Evolutionary conservation across 2,113 vertebrate genomes (phyloP), one percentile per base, ranked within the genome.

Genomic region (Varanus komodoensis): DNA sequence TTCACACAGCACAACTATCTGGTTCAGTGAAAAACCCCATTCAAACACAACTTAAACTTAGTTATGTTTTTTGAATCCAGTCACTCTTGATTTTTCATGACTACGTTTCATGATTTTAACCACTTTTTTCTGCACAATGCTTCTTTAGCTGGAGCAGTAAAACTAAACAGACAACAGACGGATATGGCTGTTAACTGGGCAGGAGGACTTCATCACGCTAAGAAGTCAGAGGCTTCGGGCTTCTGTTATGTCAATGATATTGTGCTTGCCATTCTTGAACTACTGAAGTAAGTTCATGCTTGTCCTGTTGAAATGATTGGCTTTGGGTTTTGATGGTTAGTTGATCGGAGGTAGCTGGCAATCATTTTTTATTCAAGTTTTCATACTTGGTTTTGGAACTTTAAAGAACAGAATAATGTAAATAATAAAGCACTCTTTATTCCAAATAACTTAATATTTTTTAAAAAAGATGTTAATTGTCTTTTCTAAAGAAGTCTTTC

Each of bases 101-200:
- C n/a, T 32, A 64, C 89, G 3, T 44, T 44, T 48, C 38, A 92
- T 82, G 32, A 88, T 93, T 77, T 57, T 84, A 23, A 77, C n/a
- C 92, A 1, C 0, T 2, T 94, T 83, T 92, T 32, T 29, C 93
- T 67, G 93, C 15, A 69, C 50, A 95, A 34, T 87, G 34, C 6
- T 83, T 92, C 27, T 87, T 44, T 92, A 98, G 98, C 98, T 96
- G 98, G 98, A 84, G 98, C 98, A n/a, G 98, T 98, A 89, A 98
- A 98, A 93, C 93, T 98, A 93, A 98, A 98, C 94, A 97, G 97
- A 87, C 98, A 98, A 29, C 98, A 98, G 25, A 98, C 98, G 73
- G 98, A 98, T 89, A 98, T 98, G 97, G 98, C 98, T 93, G 97
- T 98, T 93, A 98, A 98, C 84, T 98, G 98, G 98, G 98, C 98